phyloP scores from a whole-genome alignment of 2,113 vertebrate genomes.

The Crotalus helleri region DNA sequence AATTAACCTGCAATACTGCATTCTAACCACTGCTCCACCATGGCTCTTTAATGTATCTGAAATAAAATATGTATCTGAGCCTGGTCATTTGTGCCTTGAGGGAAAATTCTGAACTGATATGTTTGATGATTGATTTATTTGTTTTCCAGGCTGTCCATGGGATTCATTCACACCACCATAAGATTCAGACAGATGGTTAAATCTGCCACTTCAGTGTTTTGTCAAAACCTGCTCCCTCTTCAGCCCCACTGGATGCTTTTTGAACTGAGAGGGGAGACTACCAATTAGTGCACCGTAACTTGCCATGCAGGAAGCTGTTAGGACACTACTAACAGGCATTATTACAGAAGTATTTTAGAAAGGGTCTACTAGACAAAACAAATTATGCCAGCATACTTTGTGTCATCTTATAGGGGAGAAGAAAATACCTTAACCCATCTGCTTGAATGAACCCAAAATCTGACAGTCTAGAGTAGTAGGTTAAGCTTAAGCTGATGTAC shows the following conservation, averaged over 20 bases:
- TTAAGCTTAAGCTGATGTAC: not conserved
- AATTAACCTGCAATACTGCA: too few species aligned
- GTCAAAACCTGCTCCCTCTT: not conserved
- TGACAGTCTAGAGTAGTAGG: not conserved
- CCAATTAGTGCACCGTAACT: not conserved
- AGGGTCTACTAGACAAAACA: not conserved
- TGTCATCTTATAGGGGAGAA: not conserved
- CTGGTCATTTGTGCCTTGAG: not conserved
- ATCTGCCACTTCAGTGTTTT: not conserved
- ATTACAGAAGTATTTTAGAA: not conserved
- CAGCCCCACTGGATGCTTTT: not conserved
- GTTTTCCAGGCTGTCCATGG: not conserved
- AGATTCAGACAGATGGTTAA: not conserved
- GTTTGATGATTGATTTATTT: not conserved
- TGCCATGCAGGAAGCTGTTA: not conserved
- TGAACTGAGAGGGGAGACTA: not conserved
- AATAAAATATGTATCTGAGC: not conserved
- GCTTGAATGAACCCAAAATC: not conserved
- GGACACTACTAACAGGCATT: not conserved
- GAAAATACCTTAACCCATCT: not conserved
- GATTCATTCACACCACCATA: not conserved
- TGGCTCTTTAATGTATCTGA: not conserved
- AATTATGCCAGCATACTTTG: not conserved
- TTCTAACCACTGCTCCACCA: too few species aligned
- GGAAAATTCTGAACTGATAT: not conserved